Evolutionary conservation across 2,888 invertebrate species (phyloP), one percentile per base, ranked within the genome.

Genomic region (Ceramica pisi): DNA sequence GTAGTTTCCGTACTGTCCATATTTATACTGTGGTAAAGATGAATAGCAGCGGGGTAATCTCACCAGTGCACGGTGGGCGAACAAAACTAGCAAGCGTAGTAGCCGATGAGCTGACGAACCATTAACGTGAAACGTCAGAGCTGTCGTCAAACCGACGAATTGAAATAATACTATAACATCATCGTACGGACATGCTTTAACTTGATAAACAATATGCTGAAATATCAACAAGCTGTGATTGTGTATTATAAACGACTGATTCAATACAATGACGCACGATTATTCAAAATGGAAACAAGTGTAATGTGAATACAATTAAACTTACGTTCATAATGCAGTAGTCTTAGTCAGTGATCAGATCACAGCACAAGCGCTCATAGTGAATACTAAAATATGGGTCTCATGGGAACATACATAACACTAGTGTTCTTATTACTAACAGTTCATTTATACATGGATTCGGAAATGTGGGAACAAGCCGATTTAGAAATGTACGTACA

Each of bases 401-500:
- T 64, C 0, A 21, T 61, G 16, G 67, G 50, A 46, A 69, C 51
- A n/a, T 69, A 60, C 21, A 26, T 67, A 9, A 50, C 72, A 44
- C 10, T 72, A 5, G 16, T 61, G 12, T 44, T 44, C 23, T 26
- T 61, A 59, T 59, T 67, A 9, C 53, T 48, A 16, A 46, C 65
- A 10, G 64, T 35, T 0, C 53, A 67, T 26, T 48, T 64, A 2
- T 64, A 70, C 12, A 44, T 26, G 10, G 8, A 72, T 2, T 61
- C 53, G 57, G 66, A 73, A 35, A 31, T 61, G 23, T 10, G 67
- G 31, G 66, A 57, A 7, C 70, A 65, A 60, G 7, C 50, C 6
- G 50, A 69, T 53, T 19, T 95, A 62, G 94, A 93, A 80, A 16
- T 57, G 7, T 57, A 57, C 21, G 12, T 57, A 38, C 38, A 21